Evolutionary conservation across 2,113 vertebrate genomes (phyloP), one percentile per base, ranked within the genome.

Genomic region (Lethenteron camtschaticum): DNA sequence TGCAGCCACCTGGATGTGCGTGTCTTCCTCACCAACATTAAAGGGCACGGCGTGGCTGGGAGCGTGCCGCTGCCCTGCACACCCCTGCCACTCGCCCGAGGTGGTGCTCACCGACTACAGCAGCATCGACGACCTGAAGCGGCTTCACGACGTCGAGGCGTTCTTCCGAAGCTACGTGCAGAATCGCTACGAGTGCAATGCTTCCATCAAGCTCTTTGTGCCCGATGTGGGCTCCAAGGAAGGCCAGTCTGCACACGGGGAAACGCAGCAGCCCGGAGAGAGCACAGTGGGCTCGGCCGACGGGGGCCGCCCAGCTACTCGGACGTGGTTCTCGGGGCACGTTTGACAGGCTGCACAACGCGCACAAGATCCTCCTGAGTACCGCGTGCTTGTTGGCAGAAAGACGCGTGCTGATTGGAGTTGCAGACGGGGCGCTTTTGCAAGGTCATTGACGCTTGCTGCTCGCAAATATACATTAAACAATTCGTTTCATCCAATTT

Each of bases 281-380:
- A 41, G 41, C 41, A 41, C 41, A 41, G 41, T 41, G 41, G 41
- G 41, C 41, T 41, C 41, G 41, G 41, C 41, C 41, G 41, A 41
- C 41, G 41, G 41, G 41, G 41, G 41, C 41, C 41, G 41, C 41
- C 41, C 41, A 9, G n/a, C 8, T 66, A 66, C 63, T 16, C n/a
- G n/a, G 63, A 66, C 20, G 10, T 66, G n/a, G 63, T 66, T n/a
- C 20, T 66, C n/a, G 63, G 63, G 63, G 63, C 9, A 66, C 63
- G 8, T 66, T 66, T 66, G 63, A 66, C 63, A n/a, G 63, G n/a
- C 20, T 66, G 63, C 63, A 66, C 63, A 66, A 66, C 20, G 63
- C n/a, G n/a, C 63, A 66, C 63, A 66, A 66, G 63, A 66, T n/a
- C 20, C 63, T 66, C 63, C 63, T 66, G 9, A 20, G n/a, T 16